Evolutionary conservation across 2,113 vertebrate species (phyloP).

Genomic region (Bambusicola thoracicus): DNA sequence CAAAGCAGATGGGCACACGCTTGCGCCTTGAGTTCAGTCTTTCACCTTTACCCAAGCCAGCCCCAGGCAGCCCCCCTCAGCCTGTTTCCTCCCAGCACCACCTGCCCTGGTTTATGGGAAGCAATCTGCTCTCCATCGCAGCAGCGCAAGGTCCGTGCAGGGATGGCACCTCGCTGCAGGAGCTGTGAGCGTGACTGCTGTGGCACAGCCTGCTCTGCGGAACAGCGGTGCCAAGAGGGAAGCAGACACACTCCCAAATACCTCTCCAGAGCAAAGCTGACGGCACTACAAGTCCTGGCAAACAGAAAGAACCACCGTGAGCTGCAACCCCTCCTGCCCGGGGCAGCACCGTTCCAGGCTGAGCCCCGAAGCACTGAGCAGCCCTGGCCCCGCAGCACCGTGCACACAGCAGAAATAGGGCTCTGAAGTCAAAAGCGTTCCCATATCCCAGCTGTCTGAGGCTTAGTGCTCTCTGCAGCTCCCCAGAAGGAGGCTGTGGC

Average conservation of each 20-base stretch:
- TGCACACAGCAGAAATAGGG: accelerated
- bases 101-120: neutral
- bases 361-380: too few species aligned
- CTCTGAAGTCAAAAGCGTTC: accelerated
- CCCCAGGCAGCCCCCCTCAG: neutral
- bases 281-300: neutral
- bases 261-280: neutral
- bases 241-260: neutral
- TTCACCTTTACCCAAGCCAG: neutral
- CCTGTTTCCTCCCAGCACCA: neutral
- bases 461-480: too few species aligned
- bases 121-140: neutral
- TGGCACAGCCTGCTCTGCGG: neutral
- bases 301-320: neutral
- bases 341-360: neutral
- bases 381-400: neutral
- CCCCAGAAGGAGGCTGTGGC: too few species aligned
- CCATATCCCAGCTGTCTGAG: neutral
- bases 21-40: accelerated
- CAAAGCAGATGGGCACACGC: accelerated
- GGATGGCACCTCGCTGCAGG: neutral
- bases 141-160: neutral
- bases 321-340: neutral
- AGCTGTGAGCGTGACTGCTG: too few species aligned
- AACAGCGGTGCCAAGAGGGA: neutral